Evolutionary conservation across 2,113 vertebrate genomes (phyloP).

Genomic region (Hylia prasina): DNA sequence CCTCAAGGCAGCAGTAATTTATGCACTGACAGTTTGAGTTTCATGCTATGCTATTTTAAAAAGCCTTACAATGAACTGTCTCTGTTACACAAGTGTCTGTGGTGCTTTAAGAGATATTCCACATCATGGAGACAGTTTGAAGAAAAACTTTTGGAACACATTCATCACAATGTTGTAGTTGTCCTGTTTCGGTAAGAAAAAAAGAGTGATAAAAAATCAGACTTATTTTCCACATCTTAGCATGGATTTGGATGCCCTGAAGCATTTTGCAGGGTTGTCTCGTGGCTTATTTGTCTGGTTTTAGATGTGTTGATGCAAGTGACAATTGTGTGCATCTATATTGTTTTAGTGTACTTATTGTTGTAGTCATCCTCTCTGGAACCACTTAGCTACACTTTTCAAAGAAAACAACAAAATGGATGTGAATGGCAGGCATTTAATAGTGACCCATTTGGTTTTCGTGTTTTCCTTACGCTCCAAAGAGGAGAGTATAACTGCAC

Average conservation of each 20-base stretch:
- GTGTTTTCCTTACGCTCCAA: not conserved
- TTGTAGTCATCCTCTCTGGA: not conserved
- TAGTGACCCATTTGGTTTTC: not conserved
- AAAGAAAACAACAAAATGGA: not conserved
- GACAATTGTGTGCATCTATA: not conserved
- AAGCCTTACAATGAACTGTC: not conserved
- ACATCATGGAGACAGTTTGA: not conserved
- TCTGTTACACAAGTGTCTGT: not conserved
- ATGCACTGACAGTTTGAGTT: constrained; percentile 45
- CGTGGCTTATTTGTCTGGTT: not conserved
- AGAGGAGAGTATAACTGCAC: not conserved
- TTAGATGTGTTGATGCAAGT: not conserved
- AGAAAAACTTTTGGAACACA: not conserved
- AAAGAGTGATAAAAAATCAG: not conserved
- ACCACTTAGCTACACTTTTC: not conserved
- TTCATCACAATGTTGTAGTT: not conserved
- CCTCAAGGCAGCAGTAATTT: constrained; percentile 41
- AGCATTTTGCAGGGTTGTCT: not conserved
- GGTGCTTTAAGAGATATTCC: not conserved
- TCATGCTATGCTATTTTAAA: constrained; percentile 42
- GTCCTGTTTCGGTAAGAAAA: not conserved
- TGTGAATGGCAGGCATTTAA: not conserved
- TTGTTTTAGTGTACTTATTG: not conserved
- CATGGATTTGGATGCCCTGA: not conserved
- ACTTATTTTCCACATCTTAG: not conserved